These are phyloP conservation scores for Copidosoma floridanum DNA, from an alignment of 1,140 invertebrate species.

Conservation along the genomic window DNA sequence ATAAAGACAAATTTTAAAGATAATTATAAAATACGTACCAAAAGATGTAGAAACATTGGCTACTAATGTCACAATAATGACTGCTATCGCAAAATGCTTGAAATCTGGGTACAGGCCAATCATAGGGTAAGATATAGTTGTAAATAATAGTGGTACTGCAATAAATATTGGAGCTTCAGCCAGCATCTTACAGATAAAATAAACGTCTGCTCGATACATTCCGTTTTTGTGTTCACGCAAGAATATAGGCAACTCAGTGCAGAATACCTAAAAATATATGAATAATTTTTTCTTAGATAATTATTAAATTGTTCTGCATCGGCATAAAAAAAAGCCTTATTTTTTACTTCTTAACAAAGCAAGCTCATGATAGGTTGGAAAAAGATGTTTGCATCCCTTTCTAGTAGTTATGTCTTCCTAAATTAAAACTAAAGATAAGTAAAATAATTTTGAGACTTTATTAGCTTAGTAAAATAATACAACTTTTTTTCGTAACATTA, in stretches of 20 bases:
- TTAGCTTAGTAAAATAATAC: too few species aligned
- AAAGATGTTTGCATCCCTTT: too few species aligned
- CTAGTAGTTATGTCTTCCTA: too few species aligned
- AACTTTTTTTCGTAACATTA: too few species aligned
- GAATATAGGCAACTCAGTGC: constrained; percentile 87
- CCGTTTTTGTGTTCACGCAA: constrained; percentile 87
- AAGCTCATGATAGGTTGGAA: too few species aligned
- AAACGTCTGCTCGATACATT: constrained; percentile 89
- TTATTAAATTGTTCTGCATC: too few species aligned
- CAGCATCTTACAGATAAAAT: constrained; percentile 89
- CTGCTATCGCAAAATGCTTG: constrained; percentile 72
- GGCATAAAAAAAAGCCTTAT: too few species aligned
- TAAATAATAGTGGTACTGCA: constrained; percentile 80
- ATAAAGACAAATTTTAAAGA: constrained; percentile 7
- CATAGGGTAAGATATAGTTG: constrained; percentile 82
- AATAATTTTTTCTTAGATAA: too few species aligned
- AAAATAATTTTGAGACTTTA: too few species aligned
- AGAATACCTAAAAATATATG: constrained; percentile 76
- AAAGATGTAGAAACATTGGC: constrained; percentile 90
- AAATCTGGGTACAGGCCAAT: constrained; percentile 76
- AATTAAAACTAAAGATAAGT: too few species aligned
- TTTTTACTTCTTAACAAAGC: too few species aligned
- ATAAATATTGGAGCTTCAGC: constrained; percentile 84
- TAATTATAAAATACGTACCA: constrained; percentile 61
- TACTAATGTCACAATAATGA: constrained; percentile 75